A percentile compares a stretch with the other conserved stretches of the same genome.
Evolutionary conservation across 2,797 vertebrate genomes (phyloP).

Genomic region (Trachurus trachurus): DNA sequence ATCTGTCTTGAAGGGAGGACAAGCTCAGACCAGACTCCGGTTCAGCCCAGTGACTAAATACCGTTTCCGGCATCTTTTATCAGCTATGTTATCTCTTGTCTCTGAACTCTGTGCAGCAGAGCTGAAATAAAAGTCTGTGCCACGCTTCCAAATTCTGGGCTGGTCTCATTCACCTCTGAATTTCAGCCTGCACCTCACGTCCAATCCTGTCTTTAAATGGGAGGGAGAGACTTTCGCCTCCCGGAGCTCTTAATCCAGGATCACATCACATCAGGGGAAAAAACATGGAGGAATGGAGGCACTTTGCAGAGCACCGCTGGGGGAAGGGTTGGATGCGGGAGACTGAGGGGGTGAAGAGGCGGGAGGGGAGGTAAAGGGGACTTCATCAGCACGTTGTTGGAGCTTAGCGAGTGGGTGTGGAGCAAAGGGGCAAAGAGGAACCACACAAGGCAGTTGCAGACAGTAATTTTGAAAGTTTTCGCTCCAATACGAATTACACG

Average conservation of each 20-base stretch:
- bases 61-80: slow-evolving; percentile 32
- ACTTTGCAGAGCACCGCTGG: slow-evolving; percentile 54
- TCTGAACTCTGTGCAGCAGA: slow-evolving; percentile 13
- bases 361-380: slow-evolving; percentile 56
- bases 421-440: slow-evolving; percentile 21
- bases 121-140: slow-evolving; percentile 34
- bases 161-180: slow-evolving; percentile 33
- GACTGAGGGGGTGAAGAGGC: slow-evolving; percentile 34
- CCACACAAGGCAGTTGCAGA: slow-evolving; percentile 25
- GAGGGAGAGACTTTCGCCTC: slow-evolving; percentile 67
- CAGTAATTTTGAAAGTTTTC: slow-evolving; percentile 3
- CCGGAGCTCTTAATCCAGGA: slow-evolving; percentile 74
- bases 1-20: slow-evolving; percentile 56
- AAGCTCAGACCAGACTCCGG: slow-evolving; percentile 24
- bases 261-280: slow-evolving; percentile 68
- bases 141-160: slow-evolving; percentile 44
- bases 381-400: slow-evolving; percentile 69
- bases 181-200: slow-evolving; percentile 63
- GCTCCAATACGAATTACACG: background rate
- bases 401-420: slow-evolving; percentile 54
- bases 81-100: slow-evolving; percentile 16
- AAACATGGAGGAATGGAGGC: slow-evolving; percentile 64
- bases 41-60: slow-evolving; percentile 22
- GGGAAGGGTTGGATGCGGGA: slow-evolving; percentile 51
- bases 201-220: slow-evolving; percentile 64